Evolutionary conservation across 2,797 vertebrate genomes (phyloP), one percentile per base, ranked within the genome.

Genomic region (Coccyzus lansbergi): DNA sequence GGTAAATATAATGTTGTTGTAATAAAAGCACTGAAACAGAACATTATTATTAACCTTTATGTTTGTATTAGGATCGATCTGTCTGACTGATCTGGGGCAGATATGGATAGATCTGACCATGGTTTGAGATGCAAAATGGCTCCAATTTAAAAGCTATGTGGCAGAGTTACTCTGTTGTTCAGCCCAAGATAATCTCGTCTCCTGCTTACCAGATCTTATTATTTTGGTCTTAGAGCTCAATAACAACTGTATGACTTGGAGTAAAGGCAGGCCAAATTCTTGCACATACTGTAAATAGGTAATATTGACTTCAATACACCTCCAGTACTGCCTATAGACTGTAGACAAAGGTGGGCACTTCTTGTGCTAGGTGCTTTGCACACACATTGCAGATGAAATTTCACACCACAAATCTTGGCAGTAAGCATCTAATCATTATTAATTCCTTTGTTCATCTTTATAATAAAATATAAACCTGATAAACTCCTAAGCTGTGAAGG

Each of bases 341-440:
- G 9, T 3, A 67, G n/a, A 33, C 8, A 78, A 71, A 88, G 15
- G 12, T 68, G 38, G 9, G 8, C 9, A 60, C 10, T 13, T 69
- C 38, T 55, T 29, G 17, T 51, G n/a, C 14, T 36, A 16, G 19
- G 6, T 60, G 24, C 9, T 64, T 75, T 74, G 10, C 28, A 52
- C 7, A 33, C 4, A 33, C 18, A 31, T 49, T 53, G 15, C 4
- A 38, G 28, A 36, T 22, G 29, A 29, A 0, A 1, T 60, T 83
- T 75, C 20, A 7, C 3, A 26, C 3, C 7, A 12, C 2, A 62
- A 16, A 65, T 19, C 33, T 55, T 92, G 26, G 13, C 33, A 95
- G 83, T 83, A 90, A 65, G 9, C 48, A 83, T 46, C 18, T 89
- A 92, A 96, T 90, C 63, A 82, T 94, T 90, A 94, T 80, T 83